These are phyloP conservation scores for Sorex maritimensis DNA, from an alignment of 2,797 vertebrate species.

Conservation along the genomic window DNA sequence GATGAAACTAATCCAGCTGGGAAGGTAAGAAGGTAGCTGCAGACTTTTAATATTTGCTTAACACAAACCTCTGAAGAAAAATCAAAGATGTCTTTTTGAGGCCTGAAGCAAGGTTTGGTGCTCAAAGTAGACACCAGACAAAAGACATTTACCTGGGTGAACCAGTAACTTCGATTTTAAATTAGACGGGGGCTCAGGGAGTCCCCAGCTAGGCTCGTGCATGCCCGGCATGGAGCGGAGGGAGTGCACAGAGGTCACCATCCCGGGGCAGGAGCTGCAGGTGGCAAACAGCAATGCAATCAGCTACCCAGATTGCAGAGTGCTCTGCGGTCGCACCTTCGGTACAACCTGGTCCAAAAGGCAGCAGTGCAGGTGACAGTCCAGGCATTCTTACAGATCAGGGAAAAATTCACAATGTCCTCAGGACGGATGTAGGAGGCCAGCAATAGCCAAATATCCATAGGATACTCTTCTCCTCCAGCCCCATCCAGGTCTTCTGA, in stretches of 20 bases:
- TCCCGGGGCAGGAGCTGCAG: not conserved
- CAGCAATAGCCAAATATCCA: slow-evolving; percentile 97
- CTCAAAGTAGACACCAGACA: not conserved
- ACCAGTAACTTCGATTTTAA: slow-evolving; percentile 65
- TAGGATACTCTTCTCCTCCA: slow-evolving; percentile 95
- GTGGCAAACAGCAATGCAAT: slow-evolving; percentile 61
- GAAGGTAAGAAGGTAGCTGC: not conserved
- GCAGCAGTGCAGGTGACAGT: slow-evolving; percentile 97
- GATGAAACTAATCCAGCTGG: slow-evolving; percentile 12
- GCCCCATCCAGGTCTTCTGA: slow-evolving; percentile 92
- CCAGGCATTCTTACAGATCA: slow-evolving; percentile 98
- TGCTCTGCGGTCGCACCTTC: slow-evolving; percentile 91
- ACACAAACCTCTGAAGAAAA: slow-evolving; percentile 53
- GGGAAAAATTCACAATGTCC: slow-evolving; percentile 96
- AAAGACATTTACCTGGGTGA: not conserved
- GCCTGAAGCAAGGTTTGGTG: slow-evolving; percentile 16
- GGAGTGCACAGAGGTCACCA: slow-evolving; percentile 44
- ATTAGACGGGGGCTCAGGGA: slow-evolving; percentile 58
- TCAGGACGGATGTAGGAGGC: slow-evolving; percentile 98
- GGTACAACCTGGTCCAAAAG: slow-evolving; percentile 98
- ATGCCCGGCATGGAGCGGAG: slow-evolving; percentile 21
- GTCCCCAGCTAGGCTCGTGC: slow-evolving; percentile 54
- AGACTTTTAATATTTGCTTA: slow-evolving; percentile 52
- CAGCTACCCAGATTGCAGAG: slow-evolving; percentile 33
- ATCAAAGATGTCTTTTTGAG: slow-evolving; percentile 44